Evolutionary conservation across 2,888 invertebrate species (phyloP), one percentile per base, ranked within the genome.

Genomic region (Eupeodes latifasciatus): DNA sequence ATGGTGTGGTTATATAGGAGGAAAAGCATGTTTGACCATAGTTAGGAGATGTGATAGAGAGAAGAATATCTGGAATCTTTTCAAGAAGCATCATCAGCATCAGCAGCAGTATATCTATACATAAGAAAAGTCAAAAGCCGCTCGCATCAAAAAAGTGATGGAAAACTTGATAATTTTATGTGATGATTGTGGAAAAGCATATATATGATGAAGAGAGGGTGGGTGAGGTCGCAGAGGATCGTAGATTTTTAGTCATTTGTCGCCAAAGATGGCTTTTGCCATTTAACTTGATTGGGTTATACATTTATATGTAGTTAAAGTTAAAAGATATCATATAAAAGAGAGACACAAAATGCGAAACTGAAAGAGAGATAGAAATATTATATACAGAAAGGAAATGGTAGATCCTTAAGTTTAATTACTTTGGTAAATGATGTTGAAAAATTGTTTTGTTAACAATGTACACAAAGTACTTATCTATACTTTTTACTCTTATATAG

Each of bases 11-110:
- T 47, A 64, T 49, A 66, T 79, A 74, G 72, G 57, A 74, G 72
- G 57, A 72, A 72, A 81, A 71, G 66, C 77, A 81, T 85, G 81
- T 81, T 80, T 85, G 76, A 3, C 85, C 81, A 85, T 85, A 77
- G 72, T 57, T 49, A 77, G 72, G 27, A 47, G 51, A 71, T 36
- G 47, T 51, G 53, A 36, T 36, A 53, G 40, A 47, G 40, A 47
- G 59, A 59, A 72, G 51, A 61, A 71, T 76, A 76, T 59, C 62
- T 77, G 61, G 69, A 64, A 72, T 77, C 49, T 72, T 77, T 40
- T 40, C 40, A 40, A 40, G 14, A 3, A 64, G 47, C 9, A 62
- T 5, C 14, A 36, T 4, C 1, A 4, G 36, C 53, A 27, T 27
- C 27, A 3, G 3, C 3, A 27, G 2, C 27, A 27, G 27, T 27